Evolutionary conservation across 37 sponge, comb jelly and placozoan species (phyloP), one percentile per base, ranked within the genome.

Genomic region (Spongilla lacustris): DNA sequence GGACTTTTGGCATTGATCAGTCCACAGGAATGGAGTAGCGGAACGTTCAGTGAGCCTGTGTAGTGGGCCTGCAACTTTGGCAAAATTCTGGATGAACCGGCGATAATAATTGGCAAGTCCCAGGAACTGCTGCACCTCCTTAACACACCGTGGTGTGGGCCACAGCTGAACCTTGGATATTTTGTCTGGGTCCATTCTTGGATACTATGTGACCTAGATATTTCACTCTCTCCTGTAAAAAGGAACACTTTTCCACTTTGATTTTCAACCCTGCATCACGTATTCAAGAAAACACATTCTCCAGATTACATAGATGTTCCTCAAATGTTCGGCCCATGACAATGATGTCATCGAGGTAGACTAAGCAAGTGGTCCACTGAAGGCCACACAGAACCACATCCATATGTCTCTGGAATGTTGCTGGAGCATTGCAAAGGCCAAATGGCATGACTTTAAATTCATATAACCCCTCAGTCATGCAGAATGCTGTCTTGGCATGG

Each of bases 51-150:
- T 89, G 10, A 87, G 30, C 25, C 4, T 2, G 37, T 87, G 8
- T 2, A 87, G 82, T 72, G 88, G 88, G 37, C 27, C 36, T 23
- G 73, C 33, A 11, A 46, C 10, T 12, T 74, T 23, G 0, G 88
- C 48, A 13, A 87, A 24, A 72, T 81, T 87, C 50, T 74, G 88
- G 28, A 87, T n/a, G 41, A 87, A 87, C 68, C 74, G 81, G 25
- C 82, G 38, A 69, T 86, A 86, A 17, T 86, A 84, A 28, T 75
- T 75, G 22, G 76, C 10, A 3, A 84, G 67, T 2, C 85, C 85
- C 35, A 84, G 67, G 50, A 84, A 75, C 9, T 76, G 76, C 21
- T 68, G 50, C 23, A 86, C 37, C 50, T 86, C 79, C 29, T 37
- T 22, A 17, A 86, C 73, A 86, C 80, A 69, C 70, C 0, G n/a